Percentiles rank a stretch among this genome's conserved stretches.
These are phyloP conservation scores for Ascaphus truei DNA, from an alignment of 2,113 vertebrate species.

Conservation along the genomic window DNA sequence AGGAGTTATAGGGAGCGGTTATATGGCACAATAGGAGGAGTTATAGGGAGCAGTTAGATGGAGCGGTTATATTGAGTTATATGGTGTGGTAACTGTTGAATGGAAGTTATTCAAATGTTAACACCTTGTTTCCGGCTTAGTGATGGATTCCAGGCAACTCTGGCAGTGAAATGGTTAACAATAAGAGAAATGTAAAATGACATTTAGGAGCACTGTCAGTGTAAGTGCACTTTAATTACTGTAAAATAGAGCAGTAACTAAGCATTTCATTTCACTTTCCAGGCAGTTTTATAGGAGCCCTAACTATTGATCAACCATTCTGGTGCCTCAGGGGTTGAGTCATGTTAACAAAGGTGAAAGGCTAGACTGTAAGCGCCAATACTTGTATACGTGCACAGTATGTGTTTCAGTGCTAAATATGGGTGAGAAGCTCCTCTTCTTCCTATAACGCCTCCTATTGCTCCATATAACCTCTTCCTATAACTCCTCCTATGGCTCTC, in stretches of 20 bases:
- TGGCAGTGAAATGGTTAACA: constrained; percentile 1
- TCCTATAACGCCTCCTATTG: not conserved
- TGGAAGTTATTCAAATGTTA: too few relatives aligned
- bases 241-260: constrained; percentile 26
- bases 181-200: constrained; percentile 17
- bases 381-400: too few relatives aligned
- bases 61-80: too few relatives aligned
- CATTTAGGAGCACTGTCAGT: constrained; percentile 12
- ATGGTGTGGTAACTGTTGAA: too few relatives aligned
- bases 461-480: not conserved
- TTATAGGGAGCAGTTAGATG: too few relatives aligned
- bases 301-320: constrained; percentile 24
- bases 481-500: not conserved
- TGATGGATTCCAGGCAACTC: not conserved
- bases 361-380: not conserved
- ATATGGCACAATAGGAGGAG: too few relatives aligned
- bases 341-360: constrained; percentile 5
- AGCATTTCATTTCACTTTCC: constrained; percentile 27
- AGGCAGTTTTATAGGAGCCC: constrained; percentile 17
- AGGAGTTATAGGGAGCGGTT: too few relatives aligned
- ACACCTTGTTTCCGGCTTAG: too few relatives aligned
- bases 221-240: constrained; percentile 28
- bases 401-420: not conserved
- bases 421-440: not conserved
- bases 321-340: constrained; percentile 3